Base-by-base conservation (phyloP, 1,140 invertebrate genomes). In the Diachasmimorpha longicaudata region DNA sequence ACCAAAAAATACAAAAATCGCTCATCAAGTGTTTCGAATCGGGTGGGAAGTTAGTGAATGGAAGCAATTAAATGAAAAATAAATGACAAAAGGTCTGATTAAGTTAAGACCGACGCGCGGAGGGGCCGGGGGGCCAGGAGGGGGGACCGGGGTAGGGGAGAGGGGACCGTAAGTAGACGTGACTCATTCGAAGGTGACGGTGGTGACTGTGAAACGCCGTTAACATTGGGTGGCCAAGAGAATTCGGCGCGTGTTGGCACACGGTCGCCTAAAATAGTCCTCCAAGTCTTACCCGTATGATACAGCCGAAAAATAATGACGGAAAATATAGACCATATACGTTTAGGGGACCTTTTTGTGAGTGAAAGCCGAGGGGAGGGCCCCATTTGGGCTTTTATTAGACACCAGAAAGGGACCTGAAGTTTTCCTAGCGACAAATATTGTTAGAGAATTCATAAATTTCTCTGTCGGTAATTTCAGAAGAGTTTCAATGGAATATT, bases 111-210 rank as follows among this genome's bases (percentile, higher is more conserved):
- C 46, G 14, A 25, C 31, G 39, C 77, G 75, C n/a, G n/a, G n/a
- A n/a, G n/a, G n/a, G n/a, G n/a, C n/a, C n/a, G n/a, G n/a, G n/a
- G n/a, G n/a, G n/a, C n/a, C n/a, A n/a, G n/a, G n/a, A n/a, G n/a
- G n/a, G n/a, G n/a, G n/a, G n/a, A n/a, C n/a, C n/a, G n/a, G n/a
- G n/a, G n/a, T n/a, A n/a, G n/a, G n/a, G n/a, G n/a, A n/a, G n/a
- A n/a, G 66, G 58, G 36, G 70, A 75, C 75, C 52, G 72, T 72
- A 75, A 77, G 73, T 70, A 78, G 70, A 46, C 21, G 76, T 79
- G 79, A 79, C 73, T 79, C 79, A 79, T 72, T 67, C 36, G 55
- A 77, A 74, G 74, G 77, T 79, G 79, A 71, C 55, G 39, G 55
- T 74, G 66, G 55, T 69, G 46, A 72, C 70, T 70, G 73, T 77